phyloP scores from a whole-genome alignment of 2,113 vertebrate species.

The Indri indri region DNA sequence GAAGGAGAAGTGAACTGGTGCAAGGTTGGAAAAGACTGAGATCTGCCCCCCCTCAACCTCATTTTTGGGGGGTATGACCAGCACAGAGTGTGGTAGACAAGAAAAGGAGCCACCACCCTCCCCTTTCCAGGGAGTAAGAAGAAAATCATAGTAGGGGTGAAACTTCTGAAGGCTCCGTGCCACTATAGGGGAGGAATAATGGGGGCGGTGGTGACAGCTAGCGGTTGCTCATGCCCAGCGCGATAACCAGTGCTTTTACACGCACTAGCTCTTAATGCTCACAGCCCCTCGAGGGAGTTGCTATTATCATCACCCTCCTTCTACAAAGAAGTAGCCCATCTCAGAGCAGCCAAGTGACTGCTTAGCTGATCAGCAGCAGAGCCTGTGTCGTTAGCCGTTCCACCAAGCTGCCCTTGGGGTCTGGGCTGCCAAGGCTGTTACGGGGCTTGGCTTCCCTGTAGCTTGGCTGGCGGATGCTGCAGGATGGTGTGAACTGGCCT shows the following conservation, averaged over 20 bases:
- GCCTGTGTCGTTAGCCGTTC: not conserved
- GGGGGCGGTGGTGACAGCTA: rapidly evolving
- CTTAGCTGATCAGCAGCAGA: not conserved
- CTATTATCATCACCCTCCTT: rapidly evolving
- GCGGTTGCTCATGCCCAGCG: rapidly evolving
- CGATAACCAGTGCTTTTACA: not conserved
- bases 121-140: not conserved
- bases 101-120: not conserved
- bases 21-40: not conserved
- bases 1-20: not conserved
- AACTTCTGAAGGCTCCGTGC: not conserved
- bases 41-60: not conserved
- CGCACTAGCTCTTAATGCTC: rapidly evolving
- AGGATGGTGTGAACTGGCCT: not conserved
- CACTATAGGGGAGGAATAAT: not conserved
- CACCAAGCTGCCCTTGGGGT: not conserved
- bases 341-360: not conserved
- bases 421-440: rapidly evolving
- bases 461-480: rapidly evolving
- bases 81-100: not conserved
- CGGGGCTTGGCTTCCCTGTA: not conserved
- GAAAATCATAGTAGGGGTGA: rapidly evolving
- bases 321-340: not conserved
- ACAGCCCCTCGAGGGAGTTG: not conserved
- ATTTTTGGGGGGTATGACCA: not conserved